Evolutionary conservation across 2,113 vertebrate species (phyloP).

Genomic region (Sialia sialis): DNA sequence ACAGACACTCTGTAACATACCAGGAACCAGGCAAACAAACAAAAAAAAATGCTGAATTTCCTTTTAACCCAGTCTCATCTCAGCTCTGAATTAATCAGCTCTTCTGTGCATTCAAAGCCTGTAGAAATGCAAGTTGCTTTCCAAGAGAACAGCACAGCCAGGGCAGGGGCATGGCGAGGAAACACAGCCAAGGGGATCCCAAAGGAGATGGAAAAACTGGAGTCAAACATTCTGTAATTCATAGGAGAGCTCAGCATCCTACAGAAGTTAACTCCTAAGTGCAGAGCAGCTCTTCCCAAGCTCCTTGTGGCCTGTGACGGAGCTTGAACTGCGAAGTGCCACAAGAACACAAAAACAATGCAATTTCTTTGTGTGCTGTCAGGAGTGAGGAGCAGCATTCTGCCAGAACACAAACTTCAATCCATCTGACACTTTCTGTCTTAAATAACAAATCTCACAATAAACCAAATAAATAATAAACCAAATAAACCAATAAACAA

Average conservation of each 20-base stretch:
- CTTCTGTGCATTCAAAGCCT: not conserved
- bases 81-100: not conserved
- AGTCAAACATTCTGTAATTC: accelerated
- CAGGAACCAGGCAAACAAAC: slow-evolving; percentile 22
- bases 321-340: not conserved
- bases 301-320: not conserved
- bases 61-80: not conserved
- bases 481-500: not conserved
- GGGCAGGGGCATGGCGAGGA: not conserved
- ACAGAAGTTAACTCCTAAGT: not conserved
- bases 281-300: not conserved
- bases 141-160: not conserved
- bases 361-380: not conserved
- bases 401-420: not conserved
- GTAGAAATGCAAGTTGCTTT: not conserved
- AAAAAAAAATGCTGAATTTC: not conserved
- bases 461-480: too few relatives aligned
- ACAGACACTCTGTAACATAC: slow-evolving; percentile 18
- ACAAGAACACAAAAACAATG: not conserved
- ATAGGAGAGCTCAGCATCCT: not conserved
- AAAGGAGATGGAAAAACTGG: not conserved
- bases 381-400: not conserved
- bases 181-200: not conserved
- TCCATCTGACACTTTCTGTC: not conserved
- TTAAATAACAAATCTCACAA: too few relatives aligned